Evolutionary conservation across 2,797 vertebrate genomes (phyloP).

Genomic region (Sebastolobus alascanus): DNA sequence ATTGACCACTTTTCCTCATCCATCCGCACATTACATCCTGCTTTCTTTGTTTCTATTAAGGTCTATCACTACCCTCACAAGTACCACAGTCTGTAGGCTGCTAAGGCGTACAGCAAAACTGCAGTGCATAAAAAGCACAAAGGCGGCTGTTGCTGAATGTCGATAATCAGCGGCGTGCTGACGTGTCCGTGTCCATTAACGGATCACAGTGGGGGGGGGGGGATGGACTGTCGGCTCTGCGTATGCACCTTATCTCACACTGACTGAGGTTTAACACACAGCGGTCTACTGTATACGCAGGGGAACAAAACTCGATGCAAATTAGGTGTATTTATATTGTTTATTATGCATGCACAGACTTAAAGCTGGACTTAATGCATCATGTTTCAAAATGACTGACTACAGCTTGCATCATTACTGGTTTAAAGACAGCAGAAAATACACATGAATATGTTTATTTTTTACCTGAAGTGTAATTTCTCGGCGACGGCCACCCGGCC

Average conservation of each 20-base stretch:
- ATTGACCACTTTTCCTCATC: neutral
- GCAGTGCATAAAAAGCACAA: slow-evolving; percentile 1
- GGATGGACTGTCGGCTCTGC: neutral
- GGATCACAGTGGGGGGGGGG: neutral
- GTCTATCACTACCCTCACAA: neutral
- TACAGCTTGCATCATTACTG: neutral
- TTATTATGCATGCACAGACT: neutral
- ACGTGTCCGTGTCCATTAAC: slow-evolving; percentile 16
- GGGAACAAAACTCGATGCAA: neutral
- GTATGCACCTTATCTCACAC: slow-evolving; percentile 12
- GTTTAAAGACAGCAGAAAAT: neutral
- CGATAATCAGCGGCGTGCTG: neutral
- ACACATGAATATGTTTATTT: neutral
- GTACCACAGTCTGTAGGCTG: neutral
- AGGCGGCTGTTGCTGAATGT: slow-evolving; percentile 12
- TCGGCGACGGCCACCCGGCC: neutral
- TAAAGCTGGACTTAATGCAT: neutral
- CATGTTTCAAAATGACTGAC: neutral
- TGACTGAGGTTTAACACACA: neutral
- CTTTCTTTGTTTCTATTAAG: neutral
- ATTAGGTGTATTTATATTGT: neutral
- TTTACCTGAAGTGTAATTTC: slow-evolving; percentile 7
- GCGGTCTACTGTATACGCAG: neutral
- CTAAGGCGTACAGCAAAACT: neutral
- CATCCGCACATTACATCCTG: neutral